phyloP scores from a whole-genome alignment of 1,140 invertebrate species.

The Macrotrachela quadricornifera region DNA sequence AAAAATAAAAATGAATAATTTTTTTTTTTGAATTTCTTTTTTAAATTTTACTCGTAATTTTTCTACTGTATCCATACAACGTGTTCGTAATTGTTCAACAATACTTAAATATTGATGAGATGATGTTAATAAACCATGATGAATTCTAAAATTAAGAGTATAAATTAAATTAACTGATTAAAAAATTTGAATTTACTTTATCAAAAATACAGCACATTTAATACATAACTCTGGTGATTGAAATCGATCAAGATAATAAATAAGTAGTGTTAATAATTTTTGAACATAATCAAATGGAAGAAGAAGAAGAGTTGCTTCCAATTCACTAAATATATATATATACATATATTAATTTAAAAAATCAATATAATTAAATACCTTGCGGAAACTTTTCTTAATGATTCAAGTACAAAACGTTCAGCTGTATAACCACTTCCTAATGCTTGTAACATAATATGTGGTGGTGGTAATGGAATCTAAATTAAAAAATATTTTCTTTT shows the following conservation, averaged over 20 bases:
- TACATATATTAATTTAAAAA: not conserved
- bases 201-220: slow-evolving; percentile 51
- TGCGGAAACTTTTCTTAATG: slow-evolving; percentile 47
- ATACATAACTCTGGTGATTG: slow-evolving; percentile 50
- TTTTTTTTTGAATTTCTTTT: not conserved
- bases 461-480: not conserved
- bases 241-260: slow-evolving; percentile 38
- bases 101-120: slow-evolving; percentile 44
- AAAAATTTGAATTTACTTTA: slow-evolving; percentile 32
- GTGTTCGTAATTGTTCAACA: slow-evolving; percentile 42
- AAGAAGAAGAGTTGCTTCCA: slow-evolving; percentile 65
- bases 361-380: slow-evolving; percentile 21
- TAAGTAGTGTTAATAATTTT: slow-evolving; percentile 50
- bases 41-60: slow-evolving; percentile 39
- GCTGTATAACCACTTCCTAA: slow-evolving; percentile 45
- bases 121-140: slow-evolving; percentile 57
- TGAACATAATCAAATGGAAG: slow-evolving; percentile 59
- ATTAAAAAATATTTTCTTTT: not conserved
- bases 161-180: not conserved
- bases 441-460: slow-evolving; percentile 19
- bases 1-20: slow-evolving; percentile 10
- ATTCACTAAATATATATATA: slow-evolving; percentile 41
- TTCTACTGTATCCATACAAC: slow-evolving; percentile 37
- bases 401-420: slow-evolving; percentile 47
- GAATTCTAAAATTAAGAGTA: slow-evolving; percentile 34